Evolutionary conservation across 2,113 vertebrate genomes (phyloP), one percentile per base, ranked within the genome.

Genomic region (Cacatua alba): DNA sequence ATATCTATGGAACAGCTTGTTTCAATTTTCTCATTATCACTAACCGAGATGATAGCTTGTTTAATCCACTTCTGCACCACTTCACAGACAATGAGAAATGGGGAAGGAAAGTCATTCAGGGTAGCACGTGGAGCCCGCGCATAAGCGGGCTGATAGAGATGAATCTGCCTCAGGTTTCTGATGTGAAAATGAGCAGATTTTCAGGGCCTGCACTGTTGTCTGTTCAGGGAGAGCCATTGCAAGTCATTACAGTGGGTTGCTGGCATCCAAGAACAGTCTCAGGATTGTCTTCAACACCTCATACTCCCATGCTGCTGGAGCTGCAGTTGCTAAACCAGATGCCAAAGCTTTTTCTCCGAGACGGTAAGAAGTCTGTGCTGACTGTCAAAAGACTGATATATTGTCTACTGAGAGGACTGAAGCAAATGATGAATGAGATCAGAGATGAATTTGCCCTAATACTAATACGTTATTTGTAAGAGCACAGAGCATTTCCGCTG

Each of bases 11-110:
- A 90, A 83, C 78, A 96, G 86, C 81, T 97, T 97, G 88, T 97
- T 96, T 92, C 93, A 94, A 67, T 96, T 95, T 94, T 93, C 90
- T 95, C 95, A 95, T 96, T 96, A 94, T 95, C 90, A 71, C 90
- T 60, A 82, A 72, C 78, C 0, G 12, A 95, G 83, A 91, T 86
- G 95, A 92, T 82, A 94, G 88, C 52, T 92, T 90, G 72, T 90
- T 97, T 93, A 95, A 94, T 93, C 82, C 78, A 71, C 92, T 95
- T 88, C 86, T 91, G 74, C 46, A 72, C 64, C 86, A 93, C 92
- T 95, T 95, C 83, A 85, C 44, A 80, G 74, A 78, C 91, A 95
- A 67, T 93, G 92, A 90, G 80, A 79, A 92, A 88, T 79, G 71
- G 70, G 67, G 87, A 78, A 95, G 68, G 31, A 79, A 81, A 94